Conservation (phyloP, 2,113 vertebrate genomes). For the Microcebus griseorufus region DNA sequence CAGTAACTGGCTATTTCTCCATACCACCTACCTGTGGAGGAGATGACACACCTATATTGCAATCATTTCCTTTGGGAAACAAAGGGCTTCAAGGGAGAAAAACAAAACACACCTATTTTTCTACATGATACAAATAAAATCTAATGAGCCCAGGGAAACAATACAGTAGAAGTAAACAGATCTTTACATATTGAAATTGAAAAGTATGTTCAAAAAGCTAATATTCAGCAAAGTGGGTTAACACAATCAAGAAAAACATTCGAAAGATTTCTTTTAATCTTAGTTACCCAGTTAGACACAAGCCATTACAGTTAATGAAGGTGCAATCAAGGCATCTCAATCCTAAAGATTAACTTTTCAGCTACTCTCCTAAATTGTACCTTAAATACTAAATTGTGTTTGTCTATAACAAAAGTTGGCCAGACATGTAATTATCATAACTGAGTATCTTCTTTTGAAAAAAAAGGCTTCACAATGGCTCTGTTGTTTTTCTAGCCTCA, state of each 20-base stretch:
- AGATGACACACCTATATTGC: not conserved
- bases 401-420: not conserved
- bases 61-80: constrained; percentile 25
- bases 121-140: constrained; percentile 13
- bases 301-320: not conserved
- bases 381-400: constrained; percentile 19
- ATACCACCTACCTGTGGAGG: not conserved
- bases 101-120: constrained; percentile 47
- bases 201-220: constrained; percentile 35
- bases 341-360: not conserved
- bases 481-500: not conserved
- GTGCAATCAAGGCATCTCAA: not conserved
- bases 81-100: constrained; percentile 2
- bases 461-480: constrained; percentile 2
- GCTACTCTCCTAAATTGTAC: not conserved
- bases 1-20: not conserved
- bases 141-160: constrained; percentile 1
- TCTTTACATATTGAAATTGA: not conserved
- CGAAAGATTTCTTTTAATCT: constrained; percentile 6
- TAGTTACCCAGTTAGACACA: constrained; percentile 30
- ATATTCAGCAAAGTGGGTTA: not conserved
- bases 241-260: not conserved
- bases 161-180: not conserved
- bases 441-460: not conserved
- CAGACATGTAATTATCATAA: not conserved